Evolutionary conservation across 2,888 invertebrate genomes (phyloP), one percentile per base, ranked within the genome.

Genomic region (Hololepta plana): DNA sequence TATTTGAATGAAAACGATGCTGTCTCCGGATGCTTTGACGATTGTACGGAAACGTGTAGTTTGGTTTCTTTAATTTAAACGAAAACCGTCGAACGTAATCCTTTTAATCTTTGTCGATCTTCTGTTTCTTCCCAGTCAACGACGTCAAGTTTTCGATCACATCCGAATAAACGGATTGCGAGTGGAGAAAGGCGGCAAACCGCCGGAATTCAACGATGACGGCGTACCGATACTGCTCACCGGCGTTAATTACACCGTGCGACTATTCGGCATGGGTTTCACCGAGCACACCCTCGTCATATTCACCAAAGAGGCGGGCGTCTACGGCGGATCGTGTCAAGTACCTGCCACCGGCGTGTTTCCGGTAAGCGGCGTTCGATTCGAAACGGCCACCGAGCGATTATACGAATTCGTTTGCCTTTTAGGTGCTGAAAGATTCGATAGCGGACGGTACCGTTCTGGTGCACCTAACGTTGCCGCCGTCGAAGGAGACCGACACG

Each of bases 231-330:
- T 64, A 34, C 61, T 87, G 11, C 45, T 77, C 30, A 68, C 70
- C 9, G 64, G 66, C 25, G 50, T 57, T 0, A 51, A 56, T 3
- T 65, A 73, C 11, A 59, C 60, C 7, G 45, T 87, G 20, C 69
- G 84, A 24, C 44, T 87, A 15, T 85, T 82, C 47, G 87, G 87
- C 1, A 53, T 52, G 5, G 73, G 75, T 2, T 57, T 87, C 30
- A 67, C 67, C 0, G 47, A 63, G 1, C 50, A 64, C 29, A 77
- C 79, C 1, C 57, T 67, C 23, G 62, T 87, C 26, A 67, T 73
- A 0, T 79, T 85, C 46, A 84, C 84, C 0, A 62, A 67, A 29
- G 57, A 64, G 19, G 35, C 45, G 0, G 62, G 62, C 22, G 41
- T 48, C 0, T 61, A 53, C 31, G 70, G 67, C 2, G 61, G 62